A percentile compares a stretch with the other conserved stretches of the same genome.
Evolutionary conservation across 2,888 invertebrate species (phyloP).

Genomic region (Eupithecia subfuscata): DNA sequence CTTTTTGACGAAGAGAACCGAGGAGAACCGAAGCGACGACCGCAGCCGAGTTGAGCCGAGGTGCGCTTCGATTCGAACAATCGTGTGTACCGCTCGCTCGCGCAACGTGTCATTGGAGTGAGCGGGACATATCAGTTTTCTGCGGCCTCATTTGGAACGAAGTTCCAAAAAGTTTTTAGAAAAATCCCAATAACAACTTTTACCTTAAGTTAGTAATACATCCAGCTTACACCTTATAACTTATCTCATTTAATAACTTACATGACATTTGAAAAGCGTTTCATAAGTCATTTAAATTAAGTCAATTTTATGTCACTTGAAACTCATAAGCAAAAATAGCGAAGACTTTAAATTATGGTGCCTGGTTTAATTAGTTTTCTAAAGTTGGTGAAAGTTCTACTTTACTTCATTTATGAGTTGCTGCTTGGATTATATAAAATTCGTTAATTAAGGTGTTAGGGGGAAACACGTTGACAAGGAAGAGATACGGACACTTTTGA

Average conservation of each 20-base stretch:
- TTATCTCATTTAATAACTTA: neutral
- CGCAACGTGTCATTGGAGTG: too few species aligned
- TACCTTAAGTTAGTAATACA: too few species aligned
- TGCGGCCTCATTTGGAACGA: too few species aligned
- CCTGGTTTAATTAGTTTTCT: conserved; percentile 10
- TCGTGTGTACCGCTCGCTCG: too few species aligned
- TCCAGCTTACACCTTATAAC: too few species aligned
- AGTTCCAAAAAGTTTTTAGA: too few species aligned
- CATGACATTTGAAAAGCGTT: neutral
- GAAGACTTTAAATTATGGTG: conserved; percentile 9
- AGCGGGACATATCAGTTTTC: too few species aligned
- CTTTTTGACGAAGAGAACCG: too few species aligned
- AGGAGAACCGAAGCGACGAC: too few species aligned
- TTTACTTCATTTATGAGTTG: conserved; percentile 8
- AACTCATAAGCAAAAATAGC: conserved; percentile 12
- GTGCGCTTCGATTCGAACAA: too few species aligned
- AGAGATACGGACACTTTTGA: neutral
- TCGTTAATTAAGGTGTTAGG: neutral
- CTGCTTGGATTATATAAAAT: neutral
- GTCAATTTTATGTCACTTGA: neutral
- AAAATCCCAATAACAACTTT: neutral
- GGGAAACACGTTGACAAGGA: neutral
- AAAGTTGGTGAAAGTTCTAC: neutral
- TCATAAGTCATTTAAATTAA: conserved; percentile 7
- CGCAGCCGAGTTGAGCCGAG: too few species aligned